Evolutionary conservation across 2,888 invertebrate genomes (phyloP).

Genomic region (Drosophila melanosoma): DNA sequence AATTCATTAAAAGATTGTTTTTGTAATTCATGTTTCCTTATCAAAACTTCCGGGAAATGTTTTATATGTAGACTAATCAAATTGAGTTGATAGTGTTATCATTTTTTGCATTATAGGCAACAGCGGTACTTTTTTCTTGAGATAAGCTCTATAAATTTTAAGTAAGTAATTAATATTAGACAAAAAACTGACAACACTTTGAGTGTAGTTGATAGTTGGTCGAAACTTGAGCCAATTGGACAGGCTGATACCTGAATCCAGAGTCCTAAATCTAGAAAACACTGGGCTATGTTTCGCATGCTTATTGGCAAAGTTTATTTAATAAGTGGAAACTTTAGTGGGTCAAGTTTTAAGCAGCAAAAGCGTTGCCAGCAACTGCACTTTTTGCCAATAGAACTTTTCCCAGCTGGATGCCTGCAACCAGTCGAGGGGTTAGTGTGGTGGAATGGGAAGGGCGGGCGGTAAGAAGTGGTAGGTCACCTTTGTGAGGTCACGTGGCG

Average conservation of each 20-base stretch:
- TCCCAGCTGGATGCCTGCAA: slow-evolving; percentile 44
- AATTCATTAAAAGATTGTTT: not conserved
- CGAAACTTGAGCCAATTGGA: slow-evolving; percentile 11
- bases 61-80: not conserved
- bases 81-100: not conserved
- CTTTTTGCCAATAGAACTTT: slow-evolving; percentile 75
- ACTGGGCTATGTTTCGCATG: slow-evolving; percentile 42
- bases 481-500: slow-evolving; percentile 75
- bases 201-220: slow-evolving; percentile 39
- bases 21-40: not conserved
- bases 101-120: not conserved
- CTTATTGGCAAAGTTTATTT: slow-evolving; percentile 71
- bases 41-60: not conserved
- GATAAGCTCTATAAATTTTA: not conserved
- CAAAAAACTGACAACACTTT: slow-evolving; percentile 3
- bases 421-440: not conserved
- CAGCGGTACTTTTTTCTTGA: not conserved
- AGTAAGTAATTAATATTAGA: slow-evolving; percentile 17
- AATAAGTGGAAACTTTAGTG: slow-evolving; percentile 54
- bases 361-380: slow-evolving; percentile 44
- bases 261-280: not conserved
- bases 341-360: slow-evolving; percentile 65
- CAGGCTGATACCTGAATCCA: not conserved
- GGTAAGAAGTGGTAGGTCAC: slow-evolving; percentile 4
- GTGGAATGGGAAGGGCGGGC: not conserved